Evolutionary conservation across 64 coral and sea anemone species (phyloP).

Genomic region (Pocillopora verrucosa): DNA sequence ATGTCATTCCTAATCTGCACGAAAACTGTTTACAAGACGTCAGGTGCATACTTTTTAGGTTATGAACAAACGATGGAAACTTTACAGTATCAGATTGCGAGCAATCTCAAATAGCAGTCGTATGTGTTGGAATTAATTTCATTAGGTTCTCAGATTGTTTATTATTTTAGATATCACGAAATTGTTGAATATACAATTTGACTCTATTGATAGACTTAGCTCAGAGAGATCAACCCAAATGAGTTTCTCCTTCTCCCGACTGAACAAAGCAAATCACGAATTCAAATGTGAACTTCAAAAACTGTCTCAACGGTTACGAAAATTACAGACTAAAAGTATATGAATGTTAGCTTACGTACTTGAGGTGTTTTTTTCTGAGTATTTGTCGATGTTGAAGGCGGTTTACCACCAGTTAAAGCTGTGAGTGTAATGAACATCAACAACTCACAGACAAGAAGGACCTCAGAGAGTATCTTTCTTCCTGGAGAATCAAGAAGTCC

Average conservation of each 20-base stretch:
- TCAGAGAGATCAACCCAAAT: background rate
- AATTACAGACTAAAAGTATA: background rate
- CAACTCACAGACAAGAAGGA: slow-evolving; percentile 79
- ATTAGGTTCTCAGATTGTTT: background rate
- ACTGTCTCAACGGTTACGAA: background rate
- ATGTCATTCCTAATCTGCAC: background rate
- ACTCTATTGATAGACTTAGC: background rate
- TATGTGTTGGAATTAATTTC: background rate
- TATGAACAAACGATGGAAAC: background rate
- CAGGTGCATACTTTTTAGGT: background rate
- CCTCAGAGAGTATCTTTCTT: slow-evolving; percentile 79
- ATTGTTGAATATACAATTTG: background rate
- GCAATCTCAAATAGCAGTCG: background rate
- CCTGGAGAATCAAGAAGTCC: slow-evolving; percentile 43
- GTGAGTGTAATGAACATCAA: slow-evolving; percentile 73
- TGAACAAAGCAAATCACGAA: background rate
- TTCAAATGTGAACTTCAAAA: background rate
- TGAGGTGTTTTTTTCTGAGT: slow-evolving; percentile 2
- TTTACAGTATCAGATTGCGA: background rate
- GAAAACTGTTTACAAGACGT: background rate
- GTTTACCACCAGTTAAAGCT: slow-evolving; percentile 58
- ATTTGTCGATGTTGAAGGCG: background rate
- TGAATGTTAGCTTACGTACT: background rate
- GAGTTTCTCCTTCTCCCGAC: background rate
- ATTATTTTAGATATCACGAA: background rate